These are phyloP conservation scores for Cryptoblepharus egeriae DNA, from an alignment of 2,797 vertebrate genomes.

Conservation along the genomic window DNA sequence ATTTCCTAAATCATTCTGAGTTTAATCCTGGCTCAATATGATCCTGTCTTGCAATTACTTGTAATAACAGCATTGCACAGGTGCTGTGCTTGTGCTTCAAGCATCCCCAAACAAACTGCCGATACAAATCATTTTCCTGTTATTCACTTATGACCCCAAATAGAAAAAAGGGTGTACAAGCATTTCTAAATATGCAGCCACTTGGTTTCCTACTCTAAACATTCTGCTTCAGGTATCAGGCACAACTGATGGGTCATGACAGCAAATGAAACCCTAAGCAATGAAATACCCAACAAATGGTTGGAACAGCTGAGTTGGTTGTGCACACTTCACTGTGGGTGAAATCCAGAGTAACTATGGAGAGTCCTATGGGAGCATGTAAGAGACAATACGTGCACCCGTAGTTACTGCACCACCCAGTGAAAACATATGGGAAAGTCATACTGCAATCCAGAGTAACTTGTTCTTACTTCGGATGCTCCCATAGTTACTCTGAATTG, in stretches of 20 bases:
- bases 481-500: no score
- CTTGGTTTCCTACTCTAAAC: background rate
- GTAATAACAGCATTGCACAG: background rate
- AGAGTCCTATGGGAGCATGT: no score
- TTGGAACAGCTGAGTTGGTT: background rate
- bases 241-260: no score
- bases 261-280: background rate
- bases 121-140: background rate
- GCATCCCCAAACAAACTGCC: background rate
- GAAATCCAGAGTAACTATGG: no score
- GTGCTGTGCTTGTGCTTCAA: background rate
- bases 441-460: no score
- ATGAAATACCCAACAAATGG: background rate
- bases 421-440: no score
- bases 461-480: no score
- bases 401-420: no score
- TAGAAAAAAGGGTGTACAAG: background rate
- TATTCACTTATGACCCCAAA: background rate
- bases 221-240: background rate
- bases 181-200: background rate
- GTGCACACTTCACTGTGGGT: no score
- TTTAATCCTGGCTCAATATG: constrained; percentile 61
- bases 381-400: no score
- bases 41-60: constrained; percentile 16
- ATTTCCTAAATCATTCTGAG: constrained; percentile 45